A percentile compares a stretch with the other conserved stretches of the same genome.
Evolutionary conservation across 2,113 vertebrate species (phyloP).

Genomic region (Clarias magur): DNA sequence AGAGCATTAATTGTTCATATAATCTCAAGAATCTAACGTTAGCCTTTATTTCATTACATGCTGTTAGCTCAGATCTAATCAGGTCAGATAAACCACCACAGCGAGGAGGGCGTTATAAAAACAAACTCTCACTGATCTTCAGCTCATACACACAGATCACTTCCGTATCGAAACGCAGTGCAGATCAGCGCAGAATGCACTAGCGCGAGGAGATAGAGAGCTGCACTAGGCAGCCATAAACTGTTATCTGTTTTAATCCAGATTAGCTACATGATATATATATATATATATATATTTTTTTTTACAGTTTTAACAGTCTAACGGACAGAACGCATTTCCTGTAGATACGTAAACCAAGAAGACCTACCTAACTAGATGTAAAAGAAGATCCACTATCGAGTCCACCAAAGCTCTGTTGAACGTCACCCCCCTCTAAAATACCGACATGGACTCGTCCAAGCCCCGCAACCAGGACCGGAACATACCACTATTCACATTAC

Average conservation of each 20-base stretch:
- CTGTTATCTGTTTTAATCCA: neutral
- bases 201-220: neutral
- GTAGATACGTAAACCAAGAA: neutral
- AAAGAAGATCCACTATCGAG: neutral
- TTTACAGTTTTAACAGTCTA: neutral
- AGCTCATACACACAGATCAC: neutral
- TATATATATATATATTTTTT: neutral
- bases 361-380: slow-evolving; percentile 29
- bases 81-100: neutral
- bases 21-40: neutral
- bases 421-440: slow-evolving; percentile 3
- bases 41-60: neutral
- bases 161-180: neutral
- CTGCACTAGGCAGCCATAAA: neutral
- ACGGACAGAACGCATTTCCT: neutral
- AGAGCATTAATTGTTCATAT: neutral
- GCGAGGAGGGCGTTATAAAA: neutral
- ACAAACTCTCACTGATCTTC: neutral
- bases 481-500: slow-evolving; percentile 11
- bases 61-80: neutral
- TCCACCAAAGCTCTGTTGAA: neutral
- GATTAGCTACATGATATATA: no score
- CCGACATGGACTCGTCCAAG: neutral
- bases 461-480: neutral
- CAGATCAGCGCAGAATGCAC: slow-evolving; percentile 8